Percentiles rank a stretch among this genome's conserved stretches.
These are phyloP conservation scores for Lipophrys pholis DNA, from an alignment of 2,113 vertebrate species.

Conservation along the genomic window DNA sequence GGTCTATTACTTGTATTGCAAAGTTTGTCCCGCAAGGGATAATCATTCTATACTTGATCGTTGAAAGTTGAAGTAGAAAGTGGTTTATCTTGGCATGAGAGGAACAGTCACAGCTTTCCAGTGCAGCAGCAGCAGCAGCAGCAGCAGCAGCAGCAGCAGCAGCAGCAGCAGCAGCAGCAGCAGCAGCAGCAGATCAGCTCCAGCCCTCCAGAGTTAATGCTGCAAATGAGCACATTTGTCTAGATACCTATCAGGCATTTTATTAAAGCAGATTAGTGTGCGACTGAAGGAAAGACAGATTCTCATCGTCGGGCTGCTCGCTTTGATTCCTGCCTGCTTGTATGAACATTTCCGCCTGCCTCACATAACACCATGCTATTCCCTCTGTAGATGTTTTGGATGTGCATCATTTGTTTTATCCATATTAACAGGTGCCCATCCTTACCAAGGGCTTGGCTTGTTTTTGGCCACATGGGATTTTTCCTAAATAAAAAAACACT, in stretches of 20 bases:
- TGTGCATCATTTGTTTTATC: not conserved
- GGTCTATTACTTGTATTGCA: conserved; percentile 51
- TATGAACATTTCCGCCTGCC: too few relatives aligned
- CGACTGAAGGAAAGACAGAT: conserved; percentile 3
- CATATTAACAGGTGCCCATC: conserved; percentile 4
- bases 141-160: too few relatives aligned
- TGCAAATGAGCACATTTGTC: conserved; percentile 29
- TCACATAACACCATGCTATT: too few relatives aligned
- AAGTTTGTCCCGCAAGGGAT: conserved; percentile 38
- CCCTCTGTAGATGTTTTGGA: not conserved
- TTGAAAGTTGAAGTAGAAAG: conserved; percentile 51
- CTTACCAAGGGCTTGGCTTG: not conserved
- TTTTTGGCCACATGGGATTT: not conserved
- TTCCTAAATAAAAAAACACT: conserved; percentile 1
- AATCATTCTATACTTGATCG: conserved; percentile 18
- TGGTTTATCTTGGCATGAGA: conserved; percentile 35
- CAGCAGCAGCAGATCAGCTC: conserved; percentile 17
- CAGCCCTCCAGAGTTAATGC: conserved; percentile 22
- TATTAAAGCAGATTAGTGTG: conserved; percentile 13
- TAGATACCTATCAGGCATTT: conserved; percentile 16
- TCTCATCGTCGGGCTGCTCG: not conserved
- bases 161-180: too few relatives aligned
- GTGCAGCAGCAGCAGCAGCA: not conserved
- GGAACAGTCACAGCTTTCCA: conserved; percentile 21
- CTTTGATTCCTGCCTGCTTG: not conserved